Evolutionary conservation across 2,888 invertebrate genomes (phyloP).

Genomic region (Gibbula magus): DNA sequence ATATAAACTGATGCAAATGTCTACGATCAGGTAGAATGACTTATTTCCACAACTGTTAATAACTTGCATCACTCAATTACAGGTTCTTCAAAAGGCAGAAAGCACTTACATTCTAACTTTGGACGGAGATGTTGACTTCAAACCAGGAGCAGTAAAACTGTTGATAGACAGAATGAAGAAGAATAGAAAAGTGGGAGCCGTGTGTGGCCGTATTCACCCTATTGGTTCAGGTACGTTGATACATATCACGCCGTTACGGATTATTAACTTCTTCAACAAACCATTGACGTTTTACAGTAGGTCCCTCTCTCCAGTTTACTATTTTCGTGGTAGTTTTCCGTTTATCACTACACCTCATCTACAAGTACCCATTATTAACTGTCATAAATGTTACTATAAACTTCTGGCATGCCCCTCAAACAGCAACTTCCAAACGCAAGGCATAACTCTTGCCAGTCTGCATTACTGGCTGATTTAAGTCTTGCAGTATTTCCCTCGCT

Average conservation of each 20-base stretch:
- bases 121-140: slow-evolving; percentile 95
- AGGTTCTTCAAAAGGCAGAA: slow-evolving; percentile 79
- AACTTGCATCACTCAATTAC: not conserved
- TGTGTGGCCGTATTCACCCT: slow-evolving; percentile 98
- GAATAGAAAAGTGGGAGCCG: slow-evolving; percentile 95
- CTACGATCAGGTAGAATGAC: not conserved
- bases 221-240: slow-evolving; percentile 81
- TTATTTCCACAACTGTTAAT: not conserved
- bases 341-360: too few relatives aligned
- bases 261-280: not conserved
- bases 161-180: slow-evolving; percentile 99
- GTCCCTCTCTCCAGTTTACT: not conserved
- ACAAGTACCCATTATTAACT: too few relatives aligned
- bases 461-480: too few relatives aligned
- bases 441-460: too few relatives aligned
- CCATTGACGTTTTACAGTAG: not conserved
- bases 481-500: too few relatives aligned
- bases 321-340: too few relatives aligned
- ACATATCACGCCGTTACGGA: not conserved
- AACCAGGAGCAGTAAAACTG: slow-evolving; percentile 94
- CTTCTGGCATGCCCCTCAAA: too few relatives aligned
- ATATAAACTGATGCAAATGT: too few relatives aligned
- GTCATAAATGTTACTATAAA: too few relatives aligned
- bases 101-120: slow-evolving; percentile 95
- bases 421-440: too few relatives aligned